Percentiles rank a stretch among this genome's conserved stretches.
phyloP scores from a whole-genome alignment of 2,113 vertebrate genomes.

The Onychostoma macrolepis region DNA sequence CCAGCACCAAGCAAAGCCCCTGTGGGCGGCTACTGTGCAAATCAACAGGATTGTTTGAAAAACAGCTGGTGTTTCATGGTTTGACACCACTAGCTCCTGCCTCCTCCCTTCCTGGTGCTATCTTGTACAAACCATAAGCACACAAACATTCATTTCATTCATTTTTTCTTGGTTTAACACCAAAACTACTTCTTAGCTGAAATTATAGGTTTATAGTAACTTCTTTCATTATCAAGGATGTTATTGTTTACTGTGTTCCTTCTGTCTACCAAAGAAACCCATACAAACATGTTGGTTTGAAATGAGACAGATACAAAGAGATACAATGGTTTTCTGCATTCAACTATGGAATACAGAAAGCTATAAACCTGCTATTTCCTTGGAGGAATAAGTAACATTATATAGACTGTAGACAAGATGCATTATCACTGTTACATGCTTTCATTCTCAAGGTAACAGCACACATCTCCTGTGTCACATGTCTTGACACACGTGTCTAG shows the following conservation, averaged over 20 bases:
- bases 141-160: not conserved
- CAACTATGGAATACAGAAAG: not conserved
- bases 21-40: constrained; percentile 30
- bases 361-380: not conserved
- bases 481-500: constrained; percentile 5
- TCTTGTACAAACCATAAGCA: not conserved
- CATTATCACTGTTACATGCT: not conserved
- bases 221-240: not conserved
- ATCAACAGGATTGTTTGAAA: constrained; percentile 49
- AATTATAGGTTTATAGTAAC: not conserved
- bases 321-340: not conserved
- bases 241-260: not conserved
- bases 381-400: not conserved
- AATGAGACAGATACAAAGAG: not conserved
- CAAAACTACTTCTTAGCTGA: not conserved
- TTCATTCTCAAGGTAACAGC: not conserved
- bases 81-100: not conserved
- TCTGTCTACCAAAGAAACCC: not conserved
- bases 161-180: not conserved
- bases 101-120: not conserved
- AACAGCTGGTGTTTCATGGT: constrained; percentile 36
- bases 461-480: not conserved
- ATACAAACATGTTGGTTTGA: not conserved
- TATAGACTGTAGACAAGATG: not conserved
- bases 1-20: constrained; percentile 13